A percentile compares a stretch with the other conserved stretches of the same genome.
phyloP scores from a whole-genome alignment of 2,888 invertebrate species.

The Rhagonycha fulva region DNA sequence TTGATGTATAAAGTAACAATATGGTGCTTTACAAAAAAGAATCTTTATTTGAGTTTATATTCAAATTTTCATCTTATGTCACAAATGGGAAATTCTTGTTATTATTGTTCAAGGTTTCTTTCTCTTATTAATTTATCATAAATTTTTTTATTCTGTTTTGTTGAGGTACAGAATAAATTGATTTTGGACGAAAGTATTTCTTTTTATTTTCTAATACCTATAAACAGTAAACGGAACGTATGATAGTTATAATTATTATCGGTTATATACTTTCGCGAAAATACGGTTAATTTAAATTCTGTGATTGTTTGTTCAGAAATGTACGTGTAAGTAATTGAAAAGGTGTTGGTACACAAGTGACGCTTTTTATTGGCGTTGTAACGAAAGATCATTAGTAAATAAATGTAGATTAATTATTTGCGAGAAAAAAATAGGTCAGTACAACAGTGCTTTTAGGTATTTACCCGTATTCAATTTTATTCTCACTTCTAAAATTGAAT shows the following conservation, averaged over 20 bases:
- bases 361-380: conserved; percentile 16
- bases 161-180: not conserved
- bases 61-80: not conserved
- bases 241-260: not conserved
- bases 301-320: conserved; percentile 21
- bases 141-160: not conserved
- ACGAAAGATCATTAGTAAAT: conserved; percentile 16
- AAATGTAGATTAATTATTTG: not conserved
- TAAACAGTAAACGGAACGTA: no score
- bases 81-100: not conserved
- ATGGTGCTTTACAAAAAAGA: conserved; percentile 3
- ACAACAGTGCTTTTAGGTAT: not conserved
- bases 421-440: not conserved
- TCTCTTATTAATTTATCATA: not conserved
- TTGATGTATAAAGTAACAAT: conserved; percentile 9
- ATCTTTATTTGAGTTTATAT: not conserved
- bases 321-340: conserved; percentile 19
- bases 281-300: conserved; percentile 23
- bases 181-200: not conserved
- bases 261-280: conserved; percentile 1
- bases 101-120: not conserved
- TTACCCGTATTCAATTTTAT: not conserved
- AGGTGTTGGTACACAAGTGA: conserved; percentile 19
- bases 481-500: not conserved
- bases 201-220: not conserved